These are phyloP conservation scores for human DNA, from an alignment of 2,113 vertebrate genomes.

Conservation along the genomic window GRCh38 chr18:66826001-66826500, in stretches of 20 bases:
- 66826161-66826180: background rate
- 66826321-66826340: slow-evolving; percentile 64
- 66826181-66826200: background rate
- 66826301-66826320: slow-evolving; percentile 41
- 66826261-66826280: background rate
- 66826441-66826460: slow-evolving; percentile 74
- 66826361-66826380: slow-evolving; percentile 62
- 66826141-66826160: background rate
- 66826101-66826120: background rate
- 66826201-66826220: background rate
- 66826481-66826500: background rate
- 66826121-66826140: background rate
- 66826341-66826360: slow-evolving; percentile 68
- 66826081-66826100: background rate
- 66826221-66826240: background rate
- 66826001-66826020: background rate
- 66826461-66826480: slow-evolving; percentile 74
- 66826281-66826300: background rate
- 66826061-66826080: background rate
- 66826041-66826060: background rate
- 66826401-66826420: slow-evolving; percentile 58
- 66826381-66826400: slow-evolving; percentile 74
- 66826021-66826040: background rate
- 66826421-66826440: slow-evolving; percentile 64
- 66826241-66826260: background rate